Percentiles rank a stretch among this genome's conserved stretches.
phyloP scores from a whole-genome alignment of 2,797 vertebrate genomes.

The Gastrophryne carolinensis region DNA sequence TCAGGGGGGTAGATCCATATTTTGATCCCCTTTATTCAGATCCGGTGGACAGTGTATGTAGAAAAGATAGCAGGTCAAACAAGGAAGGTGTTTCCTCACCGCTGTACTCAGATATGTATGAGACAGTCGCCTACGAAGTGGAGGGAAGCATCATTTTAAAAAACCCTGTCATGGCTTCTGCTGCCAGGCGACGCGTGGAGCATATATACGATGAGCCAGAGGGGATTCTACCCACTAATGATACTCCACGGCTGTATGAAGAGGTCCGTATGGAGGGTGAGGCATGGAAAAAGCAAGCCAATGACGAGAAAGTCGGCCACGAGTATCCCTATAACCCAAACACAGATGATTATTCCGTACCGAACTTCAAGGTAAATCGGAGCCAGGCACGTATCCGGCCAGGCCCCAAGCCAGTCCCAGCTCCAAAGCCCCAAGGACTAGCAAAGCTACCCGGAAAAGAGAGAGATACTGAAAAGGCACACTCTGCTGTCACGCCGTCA shows the following conservation, averaged over 20 bases:
- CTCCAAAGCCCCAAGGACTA: conserved; percentile 78
- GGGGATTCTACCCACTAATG: conserved; percentile 65
- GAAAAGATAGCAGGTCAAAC: not conserved
- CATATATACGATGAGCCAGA: conserved; percentile 95
- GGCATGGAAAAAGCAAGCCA: conserved; percentile 73
- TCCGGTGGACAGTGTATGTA: conserved; percentile 78
- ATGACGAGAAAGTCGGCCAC: conserved; percentile 55
- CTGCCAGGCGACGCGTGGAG: conserved; percentile 60
- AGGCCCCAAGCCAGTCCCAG: conserved; percentile 76
- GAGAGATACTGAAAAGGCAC: not conserved
- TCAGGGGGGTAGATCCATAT: conserved; percentile 66
- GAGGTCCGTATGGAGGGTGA: conserved; percentile 68
- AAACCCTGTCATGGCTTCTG: not conserved
- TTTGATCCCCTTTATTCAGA: conserved; percentile 85
- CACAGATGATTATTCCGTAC: conserved; percentile 67
- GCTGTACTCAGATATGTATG: conserved; percentile 72
- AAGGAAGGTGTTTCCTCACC: not conserved
- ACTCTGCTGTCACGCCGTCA: conserved; percentile 56
- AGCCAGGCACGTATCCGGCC: conserved; percentile 45
- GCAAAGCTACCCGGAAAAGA: conserved; percentile 59
- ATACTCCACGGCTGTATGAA: conserved; percentile 64
- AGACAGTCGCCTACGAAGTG: conserved; percentile 67
- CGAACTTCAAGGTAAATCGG: conserved; percentile 56
- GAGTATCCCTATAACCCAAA: conserved; percentile 73
- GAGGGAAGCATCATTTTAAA: not conserved